These are phyloP conservation scores for Drosophila navojoa DNA, from an alignment of 1,140 invertebrate species.

Conservation along the genomic window DNA sequence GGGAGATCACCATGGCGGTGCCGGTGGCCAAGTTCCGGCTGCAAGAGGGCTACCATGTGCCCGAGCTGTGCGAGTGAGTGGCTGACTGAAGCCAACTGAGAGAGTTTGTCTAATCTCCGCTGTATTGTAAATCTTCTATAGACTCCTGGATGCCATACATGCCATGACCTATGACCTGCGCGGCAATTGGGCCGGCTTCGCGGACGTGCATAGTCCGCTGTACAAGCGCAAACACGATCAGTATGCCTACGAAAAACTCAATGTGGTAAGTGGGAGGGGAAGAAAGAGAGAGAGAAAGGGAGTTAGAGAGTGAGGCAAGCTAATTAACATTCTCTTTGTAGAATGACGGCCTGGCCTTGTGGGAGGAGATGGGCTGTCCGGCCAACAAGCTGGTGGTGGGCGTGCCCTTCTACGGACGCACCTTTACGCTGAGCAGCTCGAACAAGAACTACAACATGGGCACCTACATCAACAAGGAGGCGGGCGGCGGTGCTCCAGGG, in stretches of 20 bases:
- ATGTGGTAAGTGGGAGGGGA: constrained; percentile 88
- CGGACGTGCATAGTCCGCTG: constrained; percentile 93
- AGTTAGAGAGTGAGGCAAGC: neutral
- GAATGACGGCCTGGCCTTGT: constrained; percentile 93
- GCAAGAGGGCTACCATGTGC: constrained; percentile 94
- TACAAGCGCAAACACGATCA: constrained; percentile 93
- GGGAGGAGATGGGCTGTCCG: constrained; percentile 94
- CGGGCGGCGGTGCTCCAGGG: constrained; percentile 92
- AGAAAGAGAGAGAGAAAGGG: neutral
- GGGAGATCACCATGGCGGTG: constrained; percentile 94
- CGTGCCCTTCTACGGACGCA: constrained; percentile 93
- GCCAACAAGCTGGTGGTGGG: constrained; percentile 94
- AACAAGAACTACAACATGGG: constrained; percentile 92
- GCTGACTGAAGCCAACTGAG: too few species aligned
- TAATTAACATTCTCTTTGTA: constrained; percentile 69
- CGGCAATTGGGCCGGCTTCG: constrained; percentile 96
- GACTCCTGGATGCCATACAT: constrained; percentile 91
- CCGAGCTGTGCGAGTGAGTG: constrained; percentile 92
- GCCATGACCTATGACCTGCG: constrained; percentile 96
- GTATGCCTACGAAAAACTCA: constrained; percentile 94
- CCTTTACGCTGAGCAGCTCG: constrained; percentile 90
- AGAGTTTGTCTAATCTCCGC: too few species aligned
- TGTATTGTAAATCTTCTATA: constrained; percentile 60
- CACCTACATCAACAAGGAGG: constrained; percentile 94
- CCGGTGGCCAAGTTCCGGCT: constrained; percentile 93